Conservation (phyloP, 2,113 vertebrate genomes). For the Pachyramphus minor region DNA sequence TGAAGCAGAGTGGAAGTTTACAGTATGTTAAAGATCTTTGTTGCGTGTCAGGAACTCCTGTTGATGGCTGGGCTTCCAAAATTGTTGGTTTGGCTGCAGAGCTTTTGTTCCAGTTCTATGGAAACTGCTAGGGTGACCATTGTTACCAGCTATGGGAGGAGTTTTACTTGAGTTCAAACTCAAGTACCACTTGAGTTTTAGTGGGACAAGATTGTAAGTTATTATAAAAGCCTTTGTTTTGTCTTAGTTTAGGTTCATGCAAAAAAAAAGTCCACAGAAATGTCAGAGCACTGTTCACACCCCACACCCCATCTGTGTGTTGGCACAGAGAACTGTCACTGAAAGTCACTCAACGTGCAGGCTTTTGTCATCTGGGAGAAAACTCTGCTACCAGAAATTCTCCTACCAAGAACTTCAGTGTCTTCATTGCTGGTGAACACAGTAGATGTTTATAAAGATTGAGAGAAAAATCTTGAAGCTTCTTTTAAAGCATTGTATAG, state of each 20-base stretch:
- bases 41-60: neutral
- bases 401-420: neutral
- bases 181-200: too few relatives aligned
- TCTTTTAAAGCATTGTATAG: neutral
- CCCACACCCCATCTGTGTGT: neutral
- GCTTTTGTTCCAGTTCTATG: neutral
- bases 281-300: neutral
- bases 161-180: too few relatives aligned
- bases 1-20: conserved; percentile 29
- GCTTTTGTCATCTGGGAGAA: neutral
- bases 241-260: neutral
- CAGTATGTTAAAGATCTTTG: neutral
- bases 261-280: neutral
- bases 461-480: neutral
- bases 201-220: neutral
- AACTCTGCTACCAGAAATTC: neutral
- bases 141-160: neutral
- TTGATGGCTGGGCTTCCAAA: neutral
- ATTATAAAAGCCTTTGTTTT: neutral
- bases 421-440: neutral
- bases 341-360: neutral
- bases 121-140: neutral
- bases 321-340: neutral
- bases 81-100: neutral
- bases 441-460: neutral